A percentile compares a stretch with the other conserved stretches of the same genome.
phyloP scores from a whole-genome alignment of 1,140 invertebrate genomes.

The Micrasema longulum region DNA sequence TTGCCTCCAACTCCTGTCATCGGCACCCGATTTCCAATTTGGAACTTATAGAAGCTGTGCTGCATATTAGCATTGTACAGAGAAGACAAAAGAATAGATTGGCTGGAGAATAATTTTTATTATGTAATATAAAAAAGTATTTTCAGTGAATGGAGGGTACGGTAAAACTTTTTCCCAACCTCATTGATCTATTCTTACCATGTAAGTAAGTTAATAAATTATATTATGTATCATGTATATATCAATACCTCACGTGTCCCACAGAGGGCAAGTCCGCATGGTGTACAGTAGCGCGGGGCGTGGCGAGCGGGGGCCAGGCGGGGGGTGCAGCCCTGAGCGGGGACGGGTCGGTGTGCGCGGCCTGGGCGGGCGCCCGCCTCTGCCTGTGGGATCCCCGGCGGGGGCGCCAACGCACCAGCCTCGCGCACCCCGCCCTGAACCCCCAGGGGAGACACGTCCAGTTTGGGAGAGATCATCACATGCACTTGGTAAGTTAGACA shows the following conservation, averaged over 20 bases:
- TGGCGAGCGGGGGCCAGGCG: slow-evolving; percentile 35
- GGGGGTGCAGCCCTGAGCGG: slow-evolving; percentile 63
- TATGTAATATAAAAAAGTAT: too few relatives aligned
- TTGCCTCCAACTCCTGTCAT: too few relatives aligned
- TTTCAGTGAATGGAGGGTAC: too few relatives aligned
- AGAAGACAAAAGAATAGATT: too few relatives aligned
- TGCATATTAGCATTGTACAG: too few relatives aligned
- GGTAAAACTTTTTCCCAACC: too few relatives aligned
- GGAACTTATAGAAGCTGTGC: too few relatives aligned
- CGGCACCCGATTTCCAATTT: too few relatives aligned
- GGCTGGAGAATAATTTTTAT: too few relatives aligned
- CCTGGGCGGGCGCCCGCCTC: slow-evolving; percentile 65
- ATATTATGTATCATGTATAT: not conserved
- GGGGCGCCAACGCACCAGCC: slow-evolving; percentile 60
- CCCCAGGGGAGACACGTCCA: slow-evolving; percentile 62
- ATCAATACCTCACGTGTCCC: not conserved
- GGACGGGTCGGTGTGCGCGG: slow-evolving; percentile 65
- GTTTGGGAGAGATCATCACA: slow-evolving; percentile 64
- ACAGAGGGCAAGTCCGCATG: slow-evolving; percentile 49
- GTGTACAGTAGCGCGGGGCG: slow-evolving; percentile 41
- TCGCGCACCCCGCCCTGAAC: slow-evolving; percentile 62
- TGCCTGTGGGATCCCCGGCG: slow-evolving; percentile 64
- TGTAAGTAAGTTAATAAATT: too few relatives aligned
- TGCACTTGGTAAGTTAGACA: slow-evolving; percentile 63
- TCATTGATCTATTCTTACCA: too few relatives aligned